phyloP scores from a whole-genome alignment of 2,797 vertebrate genomes.

The Galago senegalensis region DNA sequence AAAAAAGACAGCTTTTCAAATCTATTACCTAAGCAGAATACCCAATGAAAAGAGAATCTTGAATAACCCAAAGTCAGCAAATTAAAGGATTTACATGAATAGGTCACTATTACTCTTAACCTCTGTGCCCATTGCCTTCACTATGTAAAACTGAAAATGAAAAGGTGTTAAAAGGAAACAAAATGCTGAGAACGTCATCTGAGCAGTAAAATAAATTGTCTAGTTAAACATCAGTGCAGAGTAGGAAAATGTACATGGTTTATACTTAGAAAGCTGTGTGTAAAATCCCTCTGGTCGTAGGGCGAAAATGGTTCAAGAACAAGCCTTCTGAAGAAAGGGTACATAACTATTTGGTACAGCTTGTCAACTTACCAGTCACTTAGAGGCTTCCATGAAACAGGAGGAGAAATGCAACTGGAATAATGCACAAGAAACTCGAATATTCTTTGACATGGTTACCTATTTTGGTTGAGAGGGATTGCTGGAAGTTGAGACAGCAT shows the following conservation, averaged over 20 bases:
- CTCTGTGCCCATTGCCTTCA: neutral
- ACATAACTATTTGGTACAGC: constrained; percentile 59
- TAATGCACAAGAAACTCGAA: constrained; percentile 22
- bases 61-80: constrained; percentile 3
- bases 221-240: neutral
- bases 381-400: constrained; percentile 65
- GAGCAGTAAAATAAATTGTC: constrained; percentile 34
- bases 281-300: neutral
- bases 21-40: neutral
- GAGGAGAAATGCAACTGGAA: neutral
- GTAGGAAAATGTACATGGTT: constrained; percentile 27
- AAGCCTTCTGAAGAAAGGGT: constrained; percentile 25
- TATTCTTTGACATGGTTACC: constrained; percentile 69
- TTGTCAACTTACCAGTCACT: constrained; percentile 54
- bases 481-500: constrained; percentile 64
- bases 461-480: constrained; percentile 86
- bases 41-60: neutral
- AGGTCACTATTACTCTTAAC: neutral
- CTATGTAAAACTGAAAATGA: neutral
- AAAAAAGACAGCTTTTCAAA: constrained; percentile 9
- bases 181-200: neutral
- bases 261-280: constrained; percentile 61
- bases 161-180: constrained; percentile 56
- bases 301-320: neutral
- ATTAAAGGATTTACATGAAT: neutral